Base-by-base conservation (phyloP, 2,888 invertebrate species). In the Thereva nobilitata region DNA sequence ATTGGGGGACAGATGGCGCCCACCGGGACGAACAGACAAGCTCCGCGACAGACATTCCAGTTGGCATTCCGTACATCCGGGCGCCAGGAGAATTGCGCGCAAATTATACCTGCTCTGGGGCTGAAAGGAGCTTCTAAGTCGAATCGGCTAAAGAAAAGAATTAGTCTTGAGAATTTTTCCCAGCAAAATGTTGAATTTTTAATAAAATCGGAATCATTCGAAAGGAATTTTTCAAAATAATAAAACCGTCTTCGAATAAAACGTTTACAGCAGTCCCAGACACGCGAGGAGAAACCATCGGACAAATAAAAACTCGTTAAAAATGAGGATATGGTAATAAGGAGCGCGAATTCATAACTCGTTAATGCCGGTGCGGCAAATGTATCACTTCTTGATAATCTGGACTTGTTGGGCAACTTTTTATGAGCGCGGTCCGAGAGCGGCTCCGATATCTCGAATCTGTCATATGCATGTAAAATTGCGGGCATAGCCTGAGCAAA, bases 1-100 rank as follows among this genome's bases (percentile, higher is more conserved):
- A 63, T 50, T 23, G 23, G 23, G 41, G 63, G 63, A 63, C 63
- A 63, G 63, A 63, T 63, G 63, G 63, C 63, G 63, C 63, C 63
- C 63, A 63, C 63, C 63, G 34, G n/a, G 41, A 42, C 40, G 49
- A 5, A 41, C 12, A 42, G 23, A 23, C 23, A 23, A 35, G 9
- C 47, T 37, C 9, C 7, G 37, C 59, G 8, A 8, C 47, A 59
- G 59, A 59, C 59, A 59, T 59, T 59, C 59, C 59, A 47, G 59
- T 45, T 23, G 47, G 49, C 45, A 59, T 59, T 12, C 59, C 37
- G 12, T 59, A 12, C 37, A 12, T 59, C 49, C 38, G 59, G 59
- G 59, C 59, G 59, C 59, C 59, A 59, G 47, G 47, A n/a, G 47
- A 59, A 47, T 59, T 59, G 8, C 10, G n/a, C 10, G 59, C n/a